These are phyloP conservation scores for Pseudochromis fuscus DNA, from an alignment of 2,797 vertebrate genomes.

Conservation along the genomic window DNA sequence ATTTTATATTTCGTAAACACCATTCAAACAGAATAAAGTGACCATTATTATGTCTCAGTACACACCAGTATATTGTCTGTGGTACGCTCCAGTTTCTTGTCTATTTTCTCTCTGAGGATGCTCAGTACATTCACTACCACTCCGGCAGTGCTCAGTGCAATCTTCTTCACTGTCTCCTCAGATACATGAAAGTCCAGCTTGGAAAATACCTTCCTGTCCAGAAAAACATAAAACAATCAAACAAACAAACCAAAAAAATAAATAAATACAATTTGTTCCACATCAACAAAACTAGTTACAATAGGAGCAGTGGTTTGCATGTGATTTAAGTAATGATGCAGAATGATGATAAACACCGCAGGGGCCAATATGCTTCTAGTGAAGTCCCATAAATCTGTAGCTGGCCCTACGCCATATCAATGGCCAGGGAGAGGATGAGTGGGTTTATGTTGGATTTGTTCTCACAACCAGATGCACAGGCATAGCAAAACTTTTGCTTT, in stretches of 20 bases:
- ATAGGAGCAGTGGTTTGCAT: conserved; percentile 8
- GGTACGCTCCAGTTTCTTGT: conserved; percentile 65
- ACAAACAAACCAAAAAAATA: background rate
- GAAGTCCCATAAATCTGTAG: conserved; percentile 41
- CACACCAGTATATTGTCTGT: conserved; percentile 57
- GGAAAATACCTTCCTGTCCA: conserved; percentile 87
- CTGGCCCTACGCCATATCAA: conserved; percentile 48
- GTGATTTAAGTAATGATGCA: conserved; percentile 35
- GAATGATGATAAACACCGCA: conserved; percentile 27
- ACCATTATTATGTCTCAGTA: background rate
- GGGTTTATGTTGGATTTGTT: conserved; percentile 52
- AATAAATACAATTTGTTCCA: conserved; percentile 31
- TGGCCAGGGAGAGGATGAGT: conserved; percentile 30
- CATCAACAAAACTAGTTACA: conserved; percentile 25
- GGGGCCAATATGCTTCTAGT: conserved; percentile 31
- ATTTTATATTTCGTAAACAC: background rate
- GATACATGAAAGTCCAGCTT: conserved; percentile 85
- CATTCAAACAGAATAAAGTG: conserved; percentile 3
- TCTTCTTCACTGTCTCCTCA: conserved; percentile 80
- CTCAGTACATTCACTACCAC: conserved; percentile 82
- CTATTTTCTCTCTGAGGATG: conserved; percentile 81
- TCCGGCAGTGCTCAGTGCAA: conserved; percentile 76
- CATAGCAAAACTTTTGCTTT: conserved; percentile 8
- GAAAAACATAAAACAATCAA: too few species aligned
- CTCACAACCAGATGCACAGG: conserved; percentile 44